These are phyloP conservation scores for Scortum barcoo DNA, from an alignment of 2,113 vertebrate species.

Conservation along the genomic window DNA sequence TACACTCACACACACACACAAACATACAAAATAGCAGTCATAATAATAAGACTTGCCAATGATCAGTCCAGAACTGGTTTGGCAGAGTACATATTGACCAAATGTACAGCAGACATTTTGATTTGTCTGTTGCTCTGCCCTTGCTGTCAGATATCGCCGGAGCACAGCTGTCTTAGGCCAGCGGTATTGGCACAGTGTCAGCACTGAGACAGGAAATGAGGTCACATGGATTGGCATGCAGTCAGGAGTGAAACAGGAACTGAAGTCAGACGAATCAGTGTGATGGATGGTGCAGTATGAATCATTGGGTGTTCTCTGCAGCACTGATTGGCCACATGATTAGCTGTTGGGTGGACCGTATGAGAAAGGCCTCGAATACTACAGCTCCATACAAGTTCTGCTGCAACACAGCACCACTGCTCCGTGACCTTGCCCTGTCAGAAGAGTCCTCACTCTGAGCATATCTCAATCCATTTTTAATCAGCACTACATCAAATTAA, in stretches of 20 bases:
- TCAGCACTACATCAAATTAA: conserved; percentile 42
- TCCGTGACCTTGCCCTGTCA: conserved; percentile 51
- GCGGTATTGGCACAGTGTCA: conserved; percentile 44
- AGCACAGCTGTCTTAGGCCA: conserved; percentile 52
- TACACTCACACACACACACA: not conserved
- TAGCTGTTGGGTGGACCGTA: conserved; percentile 25
- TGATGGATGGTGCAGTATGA: conserved; percentile 76
- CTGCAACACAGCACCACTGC: conserved; percentile 11
- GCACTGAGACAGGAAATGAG: conserved; percentile 70
- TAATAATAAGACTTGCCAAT: conserved; percentile 7
- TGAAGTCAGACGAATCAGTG: conserved; percentile 54
- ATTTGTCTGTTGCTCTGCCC: conserved; percentile 37
- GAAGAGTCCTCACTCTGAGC: conserved; percentile 19
- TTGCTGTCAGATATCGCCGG: conserved; percentile 37
- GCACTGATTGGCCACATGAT: conserved; percentile 53
- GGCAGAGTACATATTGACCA: conserved; percentile 22
- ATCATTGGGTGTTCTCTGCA: conserved; percentile 70
- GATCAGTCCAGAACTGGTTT: conserved; percentile 30
- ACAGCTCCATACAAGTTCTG: conserved; percentile 3
- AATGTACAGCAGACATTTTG: conserved; percentile 36
- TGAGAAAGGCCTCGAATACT: conserved; percentile 2
- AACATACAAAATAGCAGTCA: conserved; percentile 16
- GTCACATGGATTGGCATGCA: conserved; percentile 64
- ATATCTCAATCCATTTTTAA: conserved; percentile 48
- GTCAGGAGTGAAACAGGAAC: conserved; percentile 54